A percentile compares a stretch with the other conserved stretches of the same genome.
Conservation (phyloP, 2,113 vertebrate species). For the Mormyrus iriodes region DNA sequence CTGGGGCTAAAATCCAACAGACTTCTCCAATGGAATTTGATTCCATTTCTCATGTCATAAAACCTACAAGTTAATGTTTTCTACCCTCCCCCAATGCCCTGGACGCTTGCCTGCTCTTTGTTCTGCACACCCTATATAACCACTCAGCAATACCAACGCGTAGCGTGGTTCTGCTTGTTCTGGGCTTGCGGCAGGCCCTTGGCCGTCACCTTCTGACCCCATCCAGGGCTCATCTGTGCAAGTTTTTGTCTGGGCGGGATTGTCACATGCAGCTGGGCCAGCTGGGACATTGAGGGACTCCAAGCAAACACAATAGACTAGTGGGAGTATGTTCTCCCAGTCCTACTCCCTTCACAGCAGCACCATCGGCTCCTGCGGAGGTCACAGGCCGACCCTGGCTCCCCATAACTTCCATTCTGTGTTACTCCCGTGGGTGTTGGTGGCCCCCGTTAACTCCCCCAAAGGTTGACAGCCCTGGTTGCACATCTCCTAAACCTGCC, state of each 20-base stretch:
- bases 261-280: background rate
- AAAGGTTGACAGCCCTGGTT: background rate
- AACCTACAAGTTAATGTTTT: background rate
- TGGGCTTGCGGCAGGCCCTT: too few relatives aligned
- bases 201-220: constrained; percentile 1
- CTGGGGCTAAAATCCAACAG: background rate
- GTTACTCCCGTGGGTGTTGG: background rate
- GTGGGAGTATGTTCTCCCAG: background rate
- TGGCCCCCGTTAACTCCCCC: background rate
- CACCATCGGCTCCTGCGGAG: background rate
- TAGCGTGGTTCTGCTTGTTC: background rate
- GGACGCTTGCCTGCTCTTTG: background rate
- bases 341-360: background rate
- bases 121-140: background rate
- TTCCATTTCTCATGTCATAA: background rate
- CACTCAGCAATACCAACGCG: background rate
- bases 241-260: background rate
- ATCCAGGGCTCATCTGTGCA: background rate
- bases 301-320: background rate
- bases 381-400: background rate
- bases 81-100: background rate
- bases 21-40: background rate
- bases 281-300: background rate
- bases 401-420: background rate
- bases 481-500: background rate